These are phyloP conservation scores for Orestias chungarensis DNA, from an alignment of 2,797 vertebrate species.

Conservation along the genomic window DNA sequence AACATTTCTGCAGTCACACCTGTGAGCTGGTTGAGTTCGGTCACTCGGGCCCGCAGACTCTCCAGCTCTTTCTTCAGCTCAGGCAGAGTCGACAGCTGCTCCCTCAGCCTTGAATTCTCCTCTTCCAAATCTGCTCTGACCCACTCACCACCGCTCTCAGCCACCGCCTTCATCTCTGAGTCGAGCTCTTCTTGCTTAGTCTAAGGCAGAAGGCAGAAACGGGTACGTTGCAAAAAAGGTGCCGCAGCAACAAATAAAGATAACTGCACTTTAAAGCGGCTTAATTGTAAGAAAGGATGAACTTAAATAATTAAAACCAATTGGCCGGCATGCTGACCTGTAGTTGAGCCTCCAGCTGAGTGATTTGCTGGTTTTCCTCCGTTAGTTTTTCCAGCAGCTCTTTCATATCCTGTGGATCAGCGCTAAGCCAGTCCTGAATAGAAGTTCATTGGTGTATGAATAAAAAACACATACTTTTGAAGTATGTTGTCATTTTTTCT, in stretches of 20 bases:
- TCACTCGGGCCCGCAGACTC: slow-evolving; percentile 70
- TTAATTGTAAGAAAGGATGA: slow-evolving; percentile 1
- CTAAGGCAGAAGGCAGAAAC: slow-evolving; percentile 61
- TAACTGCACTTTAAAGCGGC: background rate
- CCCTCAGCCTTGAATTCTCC: slow-evolving; percentile 81
- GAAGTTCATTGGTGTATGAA: slow-evolving; percentile 47
- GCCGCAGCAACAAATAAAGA: background rate
- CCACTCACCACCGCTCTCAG: slow-evolving; percentile 55
- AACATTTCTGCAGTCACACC: slow-evolving; percentile 47
- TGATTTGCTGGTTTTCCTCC: slow-evolving; percentile 91
- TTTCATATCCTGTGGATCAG: slow-evolving; percentile 74
- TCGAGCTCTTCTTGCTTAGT: slow-evolving; percentile 86
- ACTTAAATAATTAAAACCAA: slow-evolving; percentile 32
- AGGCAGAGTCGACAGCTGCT: slow-evolving; percentile 75
- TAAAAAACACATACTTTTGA: slow-evolving; percentile 41
- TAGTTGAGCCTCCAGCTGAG: slow-evolving; percentile 86
- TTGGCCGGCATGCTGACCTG: slow-evolving; percentile 78
- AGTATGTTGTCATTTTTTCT: slow-evolving; percentile 12
- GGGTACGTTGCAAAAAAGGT: background rate
- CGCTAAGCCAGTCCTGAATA: slow-evolving; percentile 64
- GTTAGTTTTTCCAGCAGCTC: slow-evolving; percentile 87
- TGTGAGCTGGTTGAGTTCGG: slow-evolving; percentile 72
- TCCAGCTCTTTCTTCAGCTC: slow-evolving; percentile 82
- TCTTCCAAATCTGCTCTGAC: slow-evolving; percentile 42
- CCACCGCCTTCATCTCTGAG: slow-evolving; percentile 59